Percentiles rank a stretch among this genome's conserved stretches.
Evolutionary conservation across 2,888 invertebrate species (phyloP).

Genomic region (Drosophila pullipes): DNA sequence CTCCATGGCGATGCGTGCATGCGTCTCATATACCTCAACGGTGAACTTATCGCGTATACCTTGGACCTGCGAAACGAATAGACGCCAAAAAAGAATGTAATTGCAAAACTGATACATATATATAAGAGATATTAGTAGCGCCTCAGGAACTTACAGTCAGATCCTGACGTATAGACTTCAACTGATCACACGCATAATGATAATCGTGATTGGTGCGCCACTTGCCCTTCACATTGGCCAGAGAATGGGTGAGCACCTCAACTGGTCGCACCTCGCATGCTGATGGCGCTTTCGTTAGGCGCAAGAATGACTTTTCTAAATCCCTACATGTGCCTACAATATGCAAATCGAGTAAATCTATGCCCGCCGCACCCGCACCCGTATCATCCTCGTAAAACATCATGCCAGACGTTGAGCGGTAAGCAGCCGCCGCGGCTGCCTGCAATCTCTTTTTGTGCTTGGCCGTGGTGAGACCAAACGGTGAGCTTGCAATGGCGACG

Average conservation of each 20-base stretch:
- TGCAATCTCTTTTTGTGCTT: constrained; percentile 65
- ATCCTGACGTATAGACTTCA: constrained; percentile 99
- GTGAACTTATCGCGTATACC: constrained; percentile 97
- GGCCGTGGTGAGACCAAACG: constrained; percentile 74
- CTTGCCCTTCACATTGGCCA: constrained; percentile 95
- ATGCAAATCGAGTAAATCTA: constrained; percentile 94
- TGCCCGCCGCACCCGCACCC: constrained; percentile 88
- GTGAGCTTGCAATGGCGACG: constrained; percentile 81
- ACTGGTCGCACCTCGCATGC: constrained; percentile 96
- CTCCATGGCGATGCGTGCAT: constrained; percentile 98
- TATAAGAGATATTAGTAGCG: too few species aligned
- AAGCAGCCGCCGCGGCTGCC: constrained; percentile 42
- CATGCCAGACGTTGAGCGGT: constrained; percentile 68
- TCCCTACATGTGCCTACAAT: constrained; percentile 97
- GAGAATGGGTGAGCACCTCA: constrained; percentile 92
- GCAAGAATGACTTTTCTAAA: constrained; percentile 97
- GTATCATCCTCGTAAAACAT: constrained; percentile 86
- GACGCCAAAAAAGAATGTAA: not conserved
- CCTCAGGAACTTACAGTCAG: constrained; percentile 91
- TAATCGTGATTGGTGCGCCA: constrained; percentile 97
- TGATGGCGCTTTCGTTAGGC: constrained; percentile 98
- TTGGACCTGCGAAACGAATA: constrained; percentile 90
- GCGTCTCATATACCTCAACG: constrained; percentile 99
- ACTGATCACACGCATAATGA: constrained; percentile 98
- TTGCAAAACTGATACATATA: not conserved